Percentiles rank a stretch among this genome's conserved stretches.
Evolutionary conservation across 2,797 vertebrate species (phyloP).

Genomic region (Dendrocincla fuliginosa): DNA sequence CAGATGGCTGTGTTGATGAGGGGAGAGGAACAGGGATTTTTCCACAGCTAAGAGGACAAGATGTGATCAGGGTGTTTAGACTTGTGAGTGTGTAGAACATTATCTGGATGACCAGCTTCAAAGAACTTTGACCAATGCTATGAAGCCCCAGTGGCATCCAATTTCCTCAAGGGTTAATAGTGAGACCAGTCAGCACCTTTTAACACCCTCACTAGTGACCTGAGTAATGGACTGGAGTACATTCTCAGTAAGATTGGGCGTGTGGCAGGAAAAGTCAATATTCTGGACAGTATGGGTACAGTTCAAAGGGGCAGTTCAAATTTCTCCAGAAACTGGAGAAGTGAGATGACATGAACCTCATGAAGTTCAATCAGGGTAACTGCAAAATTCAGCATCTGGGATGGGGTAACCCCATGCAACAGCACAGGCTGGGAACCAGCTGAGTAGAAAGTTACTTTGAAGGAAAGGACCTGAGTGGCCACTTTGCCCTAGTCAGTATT

Average conservation of each 20-base stretch:
- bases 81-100: not conserved
- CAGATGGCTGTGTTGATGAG: not conserved
- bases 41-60: not conserved
- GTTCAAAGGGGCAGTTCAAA: not conserved
- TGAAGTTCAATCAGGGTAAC: not conserved
- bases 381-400: not conserved
- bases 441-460: not conserved
- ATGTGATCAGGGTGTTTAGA: not conserved
- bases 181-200: not conserved
- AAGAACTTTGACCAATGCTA: not conserved
- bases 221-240: not conserved
- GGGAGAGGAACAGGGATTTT: not conserved
- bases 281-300: not conserved
- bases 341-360: not conserved
- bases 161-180: not conserved
- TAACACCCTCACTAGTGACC: not conserved
- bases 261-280: not conserved
- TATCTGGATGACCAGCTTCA: not conserved
- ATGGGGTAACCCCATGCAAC: not conserved
- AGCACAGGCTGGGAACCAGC: not conserved
- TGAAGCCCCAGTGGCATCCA: not conserved
- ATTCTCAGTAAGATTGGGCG: not conserved
- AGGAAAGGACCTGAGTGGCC: not conserved
- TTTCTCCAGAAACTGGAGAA: not conserved
- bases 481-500: not conserved